Conservation (phyloP, 2,888 invertebrate genomes). For the Noctua fimbriata region DNA sequence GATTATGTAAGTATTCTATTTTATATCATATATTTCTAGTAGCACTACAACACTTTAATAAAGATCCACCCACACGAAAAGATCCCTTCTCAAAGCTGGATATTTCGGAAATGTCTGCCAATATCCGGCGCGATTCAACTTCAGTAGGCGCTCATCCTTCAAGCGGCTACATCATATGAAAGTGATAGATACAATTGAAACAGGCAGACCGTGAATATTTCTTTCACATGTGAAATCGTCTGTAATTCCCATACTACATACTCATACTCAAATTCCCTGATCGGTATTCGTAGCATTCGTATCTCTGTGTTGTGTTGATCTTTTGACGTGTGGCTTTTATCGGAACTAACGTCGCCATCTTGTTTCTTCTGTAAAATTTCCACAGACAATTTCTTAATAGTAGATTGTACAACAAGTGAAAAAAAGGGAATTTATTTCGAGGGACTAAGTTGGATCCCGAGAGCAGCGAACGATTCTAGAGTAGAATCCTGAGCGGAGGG, state of each 20-base stretch:
- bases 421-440: too few relatives aligned
- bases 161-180: constrained; percentile 34
- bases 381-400: not conserved
- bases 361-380: not conserved
- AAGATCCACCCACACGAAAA: constrained; percentile 34
- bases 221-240: constrained; percentile 26
- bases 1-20: constrained; percentile 95
- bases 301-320: not conserved
- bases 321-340: not conserved
- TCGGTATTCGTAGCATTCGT: not conserved
- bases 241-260: constrained; percentile 8
- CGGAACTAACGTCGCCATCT: not conserved
- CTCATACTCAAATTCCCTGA: not conserved
- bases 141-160: constrained; percentile 45
- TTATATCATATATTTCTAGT: constrained; percentile 23
- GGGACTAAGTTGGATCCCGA: too few relatives aligned
- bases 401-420: too few relatives aligned
- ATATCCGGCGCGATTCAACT: constrained; percentile 57
- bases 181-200: constrained; percentile 49
- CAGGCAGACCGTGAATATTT: constrained; percentile 36
- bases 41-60: constrained; percentile 45
- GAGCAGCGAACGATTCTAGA: too few relatives aligned
- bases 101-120: constrained; percentile 48
- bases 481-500: too few relatives aligned
- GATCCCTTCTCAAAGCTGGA: constrained; percentile 52